Conservation (phyloP, 2,797 vertebrate genomes). For the Glossophaga mutica region DNA sequence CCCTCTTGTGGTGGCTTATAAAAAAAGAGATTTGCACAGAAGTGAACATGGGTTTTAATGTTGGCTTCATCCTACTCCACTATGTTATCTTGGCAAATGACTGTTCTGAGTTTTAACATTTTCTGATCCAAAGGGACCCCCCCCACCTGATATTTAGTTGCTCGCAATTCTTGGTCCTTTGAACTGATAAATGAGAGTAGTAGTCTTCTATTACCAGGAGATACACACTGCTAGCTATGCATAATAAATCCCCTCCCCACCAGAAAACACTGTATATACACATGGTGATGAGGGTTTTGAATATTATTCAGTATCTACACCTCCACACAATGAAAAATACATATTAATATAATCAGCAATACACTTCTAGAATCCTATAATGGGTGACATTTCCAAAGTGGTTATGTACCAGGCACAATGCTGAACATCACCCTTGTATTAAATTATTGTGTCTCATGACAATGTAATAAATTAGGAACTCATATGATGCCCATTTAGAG, state of each 20-base stretch:
- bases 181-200: not conserved
- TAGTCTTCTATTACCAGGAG: not conserved
- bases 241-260: not conserved
- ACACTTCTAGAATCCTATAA: not conserved
- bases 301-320: not conserved
- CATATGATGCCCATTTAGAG: not conserved
- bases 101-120: not conserved
- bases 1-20: not conserved
- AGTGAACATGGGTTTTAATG: not conserved
- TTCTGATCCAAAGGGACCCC: not conserved
- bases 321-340: not conserved
- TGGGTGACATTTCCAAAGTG: not conserved
- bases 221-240: not conserved
- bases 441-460: not conserved
- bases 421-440: not conserved
- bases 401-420: not conserved
- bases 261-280: not conserved
- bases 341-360: not conserved
- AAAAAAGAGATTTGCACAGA: not conserved
- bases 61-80: not conserved
- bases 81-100: not conserved
- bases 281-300: not conserved
- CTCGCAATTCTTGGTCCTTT: not conserved
- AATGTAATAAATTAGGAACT: not conserved
- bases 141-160: not conserved